Conservation (phyloP, 2,888 invertebrate genomes). For the Yponomeuta plumbellus region DNA sequence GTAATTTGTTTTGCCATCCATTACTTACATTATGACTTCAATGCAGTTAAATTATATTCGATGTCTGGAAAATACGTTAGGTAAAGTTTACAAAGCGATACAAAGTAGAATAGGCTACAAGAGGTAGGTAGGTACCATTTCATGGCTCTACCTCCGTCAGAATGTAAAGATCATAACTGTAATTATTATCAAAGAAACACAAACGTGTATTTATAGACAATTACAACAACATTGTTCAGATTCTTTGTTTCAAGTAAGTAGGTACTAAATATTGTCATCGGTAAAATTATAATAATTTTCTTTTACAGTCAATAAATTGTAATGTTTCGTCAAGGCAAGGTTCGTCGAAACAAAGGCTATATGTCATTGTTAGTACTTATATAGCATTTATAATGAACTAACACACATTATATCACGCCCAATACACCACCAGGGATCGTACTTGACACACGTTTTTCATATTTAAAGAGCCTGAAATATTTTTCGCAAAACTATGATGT, state of each 20-base stretch:
- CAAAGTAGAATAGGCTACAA: not conserved
- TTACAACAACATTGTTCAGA: not conserved
- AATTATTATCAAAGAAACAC: conserved; percentile 1
- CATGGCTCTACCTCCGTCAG: not conserved
- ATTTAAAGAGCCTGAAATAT: too few relatives aligned
- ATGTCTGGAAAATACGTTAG: conserved; percentile 18
- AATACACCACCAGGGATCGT: too few relatives aligned
- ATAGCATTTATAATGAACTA: too few relatives aligned
- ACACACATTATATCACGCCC: too few relatives aligned
- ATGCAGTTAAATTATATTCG: conserved; percentile 3
- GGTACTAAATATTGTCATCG: not conserved
- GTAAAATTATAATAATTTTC: not conserved
- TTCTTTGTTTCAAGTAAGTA: not conserved
- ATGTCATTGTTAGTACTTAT: too few relatives aligned
- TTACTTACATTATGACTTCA: not conserved
- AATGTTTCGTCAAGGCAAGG: too few relatives aligned
- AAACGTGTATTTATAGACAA: not conserved
- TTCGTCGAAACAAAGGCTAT: too few relatives aligned
- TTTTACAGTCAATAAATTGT: conserved; percentile 16
- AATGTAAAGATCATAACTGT: conserved; percentile 2
- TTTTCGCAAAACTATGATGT: too few relatives aligned
- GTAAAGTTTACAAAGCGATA: not conserved
- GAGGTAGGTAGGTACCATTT: not conserved
- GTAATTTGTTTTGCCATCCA: conserved; percentile 5
- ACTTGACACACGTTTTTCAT: too few relatives aligned